These are phyloP conservation scores for Mormoops blainvillei DNA, from an alignment of 2,113 vertebrate genomes.

Conservation along the genomic window DNA sequence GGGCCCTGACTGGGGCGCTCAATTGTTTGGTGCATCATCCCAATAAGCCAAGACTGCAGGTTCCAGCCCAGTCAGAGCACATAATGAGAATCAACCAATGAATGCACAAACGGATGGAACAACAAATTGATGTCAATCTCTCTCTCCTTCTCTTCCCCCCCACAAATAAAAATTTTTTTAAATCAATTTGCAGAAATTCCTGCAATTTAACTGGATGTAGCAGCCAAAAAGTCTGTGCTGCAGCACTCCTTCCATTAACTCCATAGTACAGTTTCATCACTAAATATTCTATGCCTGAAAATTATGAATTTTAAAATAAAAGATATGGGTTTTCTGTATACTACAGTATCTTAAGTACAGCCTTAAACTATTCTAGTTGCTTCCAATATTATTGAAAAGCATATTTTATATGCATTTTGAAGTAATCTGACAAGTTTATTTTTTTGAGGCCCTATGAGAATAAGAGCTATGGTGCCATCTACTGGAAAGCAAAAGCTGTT, in stretches of 20 bases:
- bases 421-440: not conserved
- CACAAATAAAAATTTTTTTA: too few species aligned
- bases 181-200: not conserved
- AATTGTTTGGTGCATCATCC: too few species aligned
- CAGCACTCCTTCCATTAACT: not conserved
- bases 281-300: not conserved
- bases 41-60: too few species aligned
- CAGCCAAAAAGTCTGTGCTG: not conserved
- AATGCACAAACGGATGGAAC: too few species aligned
- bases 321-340: not conserved
- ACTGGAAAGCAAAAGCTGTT: constrained; percentile 29
- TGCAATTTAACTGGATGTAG: not conserved
- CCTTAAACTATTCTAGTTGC: not conserved
- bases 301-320: constrained; percentile 30
- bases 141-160: too few species aligned
- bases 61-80: too few species aligned
- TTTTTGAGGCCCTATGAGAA: not conserved
- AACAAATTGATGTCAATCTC: too few species aligned
- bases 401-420: not conserved
- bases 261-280: not conserved
- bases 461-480: constrained; percentile 69
- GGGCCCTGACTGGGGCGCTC: not conserved
- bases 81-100: too few species aligned
- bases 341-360: not conserved
- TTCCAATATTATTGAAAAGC: not conserved